phyloP scores from a whole-genome alignment of 2,888 invertebrate genomes.

The Proisotoma minuta region DNA sequence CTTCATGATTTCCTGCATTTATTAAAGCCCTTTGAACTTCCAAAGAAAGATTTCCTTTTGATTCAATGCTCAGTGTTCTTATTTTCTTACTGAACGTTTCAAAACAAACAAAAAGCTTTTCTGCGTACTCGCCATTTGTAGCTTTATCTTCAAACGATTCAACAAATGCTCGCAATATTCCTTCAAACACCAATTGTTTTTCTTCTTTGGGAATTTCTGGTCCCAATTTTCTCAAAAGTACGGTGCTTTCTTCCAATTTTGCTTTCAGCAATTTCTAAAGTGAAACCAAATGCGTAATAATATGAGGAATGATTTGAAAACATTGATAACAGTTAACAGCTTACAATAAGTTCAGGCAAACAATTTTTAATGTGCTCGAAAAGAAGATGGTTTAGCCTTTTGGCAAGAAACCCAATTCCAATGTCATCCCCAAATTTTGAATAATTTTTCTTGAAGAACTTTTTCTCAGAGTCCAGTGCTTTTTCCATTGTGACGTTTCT shows the following conservation, averaged over 20 bases:
- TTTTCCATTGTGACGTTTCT: constrained; percentile 57
- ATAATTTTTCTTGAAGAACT: constrained; percentile 88
- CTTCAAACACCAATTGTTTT: background rate
- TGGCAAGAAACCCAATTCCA: constrained; percentile 92
- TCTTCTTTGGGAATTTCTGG: background rate
- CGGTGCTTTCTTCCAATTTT: background rate
- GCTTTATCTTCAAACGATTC: background rate
- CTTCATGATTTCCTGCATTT: background rate
- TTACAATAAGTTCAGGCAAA: constrained; percentile 76
- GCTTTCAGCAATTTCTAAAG: background rate
- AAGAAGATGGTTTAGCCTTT: constrained; percentile 88
- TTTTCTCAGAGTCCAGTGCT: constrained; percentile 77
- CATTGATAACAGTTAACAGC: background rate
- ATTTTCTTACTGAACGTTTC: background rate
- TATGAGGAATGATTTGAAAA: background rate
- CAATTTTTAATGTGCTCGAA: constrained; percentile 99
- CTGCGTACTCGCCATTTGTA: background rate
- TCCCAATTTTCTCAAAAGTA: background rate
- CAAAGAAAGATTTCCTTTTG: background rate
- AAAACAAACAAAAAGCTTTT: background rate
- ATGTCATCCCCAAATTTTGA: constrained; percentile 92
- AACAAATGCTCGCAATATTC: background rate
- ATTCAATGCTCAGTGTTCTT: background rate
- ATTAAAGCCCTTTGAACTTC: background rate
- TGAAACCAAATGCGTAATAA: background rate